Evolutionary conservation across 2,888 invertebrate species (phyloP), one percentile per base, ranked within the genome.

Genomic region (Electrophaes corylata): DNA sequence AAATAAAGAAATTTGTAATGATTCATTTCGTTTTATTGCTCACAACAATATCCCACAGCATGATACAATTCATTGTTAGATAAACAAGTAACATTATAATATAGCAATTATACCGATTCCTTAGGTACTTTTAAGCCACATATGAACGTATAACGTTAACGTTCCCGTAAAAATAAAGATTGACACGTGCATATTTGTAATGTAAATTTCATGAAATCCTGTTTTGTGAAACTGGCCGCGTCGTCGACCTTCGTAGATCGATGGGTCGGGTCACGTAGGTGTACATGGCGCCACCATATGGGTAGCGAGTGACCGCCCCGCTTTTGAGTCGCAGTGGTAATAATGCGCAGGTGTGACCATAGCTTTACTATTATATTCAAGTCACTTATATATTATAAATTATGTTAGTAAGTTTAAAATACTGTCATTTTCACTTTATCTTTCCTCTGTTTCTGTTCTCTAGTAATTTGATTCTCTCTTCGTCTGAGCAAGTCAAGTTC

Each of bases 361-460:
- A n/a, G n/a, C n/a, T n/a, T n/a, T n/a, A n/a, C n/a, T n/a, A n/a
- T n/a, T n/a, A n/a, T n/a, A n/a, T n/a, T n/a, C n/a, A n/a, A n/a
- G n/a, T n/a, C 14, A 26, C 0, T 16, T 44, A 44, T 2, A 31
- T 26, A 16, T 2, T 5, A 19, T 19, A 31, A 39, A 33, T 6
- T 39, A 40, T 19, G 35, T 51, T 11, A 10, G 26, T 10, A 29
- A 31, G 11, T 1, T 77, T 92, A 96, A 92, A 97, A 97, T 67
- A 96, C 91, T 41, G 94, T 94, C 86, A 96, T 91, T 86, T 96
- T 96, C 69, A 94, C 94, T 79, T 95, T 95, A 74, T 94, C 94
- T 67, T 94, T 95, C 64, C 96, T 92, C 43, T 93, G 91, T 69
- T 88, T 93, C 75, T 96, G 96, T 83, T 97, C 96, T 62, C 92